phyloP scores from a whole-genome alignment of 64 coral and sea anemone species.

The Pocillopora verrucosa region DNA sequence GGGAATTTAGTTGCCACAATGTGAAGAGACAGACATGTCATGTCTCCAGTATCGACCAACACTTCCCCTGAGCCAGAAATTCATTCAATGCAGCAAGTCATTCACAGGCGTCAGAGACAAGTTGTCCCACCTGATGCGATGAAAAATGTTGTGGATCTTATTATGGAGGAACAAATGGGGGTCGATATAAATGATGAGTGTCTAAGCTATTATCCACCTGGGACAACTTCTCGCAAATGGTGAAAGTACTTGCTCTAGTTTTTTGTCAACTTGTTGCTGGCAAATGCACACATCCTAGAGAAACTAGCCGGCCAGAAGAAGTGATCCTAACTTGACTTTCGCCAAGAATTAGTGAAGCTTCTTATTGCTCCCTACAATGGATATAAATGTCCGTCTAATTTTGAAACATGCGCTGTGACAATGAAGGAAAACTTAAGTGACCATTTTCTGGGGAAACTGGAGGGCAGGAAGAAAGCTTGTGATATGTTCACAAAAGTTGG shows the following conservation, averaged over 20 bases:
- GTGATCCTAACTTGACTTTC: conserved; percentile 24
- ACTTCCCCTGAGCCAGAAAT: conserved; percentile 14
- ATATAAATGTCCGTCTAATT: too few relatives aligned
- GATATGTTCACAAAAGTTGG: not conserved
- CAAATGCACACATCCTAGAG: not conserved
- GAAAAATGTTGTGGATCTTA: not conserved
- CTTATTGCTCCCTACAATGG: too few relatives aligned
- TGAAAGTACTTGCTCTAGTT: conserved; percentile 14
- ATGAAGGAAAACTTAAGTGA: not conserved
- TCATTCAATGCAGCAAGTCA: not conserved
- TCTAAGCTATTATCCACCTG: not conserved
- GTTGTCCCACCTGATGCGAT: not conserved
- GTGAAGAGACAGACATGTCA: conserved; percentile 19
- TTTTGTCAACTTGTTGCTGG: not conserved
- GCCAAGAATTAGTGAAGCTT: not conserved
- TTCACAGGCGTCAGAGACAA: not conserved
- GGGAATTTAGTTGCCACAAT: conserved; percentile 43
- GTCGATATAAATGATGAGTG: conserved; percentile 16
- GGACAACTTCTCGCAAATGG: not conserved
- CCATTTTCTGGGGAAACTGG: conserved; percentile 23
- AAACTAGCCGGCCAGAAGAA: conserved; percentile 33
- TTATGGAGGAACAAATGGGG: not conserved
- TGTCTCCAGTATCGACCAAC: not conserved
- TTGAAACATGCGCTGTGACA: too few relatives aligned
- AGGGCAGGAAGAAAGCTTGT: conserved; percentile 13